A percentile compares a stretch with the other conserved stretches of the same genome.
These are phyloP conservation scores for Channallabes apus DNA, from an alignment of 2,797 vertebrate genomes.

Conservation along the genomic window DNA sequence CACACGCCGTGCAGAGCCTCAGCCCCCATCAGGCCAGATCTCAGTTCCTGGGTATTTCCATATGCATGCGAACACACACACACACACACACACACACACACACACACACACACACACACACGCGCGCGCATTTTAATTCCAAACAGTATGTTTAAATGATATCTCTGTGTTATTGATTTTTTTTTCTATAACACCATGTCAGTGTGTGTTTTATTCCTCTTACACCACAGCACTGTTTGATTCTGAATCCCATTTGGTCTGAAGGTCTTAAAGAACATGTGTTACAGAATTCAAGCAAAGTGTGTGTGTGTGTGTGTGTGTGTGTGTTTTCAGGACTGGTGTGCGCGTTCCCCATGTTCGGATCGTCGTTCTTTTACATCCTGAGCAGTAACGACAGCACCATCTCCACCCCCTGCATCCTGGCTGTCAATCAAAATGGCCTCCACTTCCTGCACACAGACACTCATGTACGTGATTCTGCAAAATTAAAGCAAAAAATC, in stretches of 20 bases:
- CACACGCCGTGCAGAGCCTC: constrained; percentile 86
- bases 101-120: constrained; percentile 11
- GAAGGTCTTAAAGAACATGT: no score
- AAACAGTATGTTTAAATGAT: no score
- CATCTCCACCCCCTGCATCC: constrained; percentile 86
- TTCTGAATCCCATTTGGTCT: no score
- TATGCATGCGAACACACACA: constrained; percentile 1
- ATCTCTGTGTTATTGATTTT: no score
- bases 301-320: background rate
- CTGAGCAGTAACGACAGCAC: constrained; percentile 90
- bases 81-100: background rate
- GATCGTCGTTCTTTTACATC: constrained; percentile 97
- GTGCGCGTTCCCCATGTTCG: constrained; percentile 91
- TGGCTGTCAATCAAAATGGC: constrained; percentile 93
- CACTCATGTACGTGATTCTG: constrained; percentile 80
- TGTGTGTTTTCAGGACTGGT: constrained; percentile 79
- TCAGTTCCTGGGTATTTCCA: constrained; percentile 88
- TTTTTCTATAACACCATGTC: background rate
- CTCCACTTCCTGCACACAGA: constrained; percentile 93
- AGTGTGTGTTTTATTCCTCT: background rate
- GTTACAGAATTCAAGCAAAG: no score
- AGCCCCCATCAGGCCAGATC: constrained; percentile 90
- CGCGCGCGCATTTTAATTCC: background rate
- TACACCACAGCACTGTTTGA: no score
- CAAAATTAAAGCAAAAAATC: background rate